Evolutionary conservation across 2,888 invertebrate species (phyloP).

Genomic region (Netelia inedita): DNA sequence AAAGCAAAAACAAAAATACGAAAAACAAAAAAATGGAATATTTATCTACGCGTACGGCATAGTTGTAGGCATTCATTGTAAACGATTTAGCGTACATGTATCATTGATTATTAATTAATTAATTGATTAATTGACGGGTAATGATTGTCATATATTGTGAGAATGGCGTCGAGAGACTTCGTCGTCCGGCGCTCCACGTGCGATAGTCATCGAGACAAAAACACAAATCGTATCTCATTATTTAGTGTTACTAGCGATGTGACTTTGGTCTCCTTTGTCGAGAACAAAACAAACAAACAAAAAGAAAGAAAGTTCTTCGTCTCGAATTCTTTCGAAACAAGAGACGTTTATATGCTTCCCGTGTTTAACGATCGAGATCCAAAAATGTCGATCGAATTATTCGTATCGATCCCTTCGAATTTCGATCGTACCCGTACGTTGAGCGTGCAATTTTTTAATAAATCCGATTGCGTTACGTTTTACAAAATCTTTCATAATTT

Average conservation of each 20-base stretch:
- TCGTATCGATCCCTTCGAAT: slow-evolving; percentile 21
- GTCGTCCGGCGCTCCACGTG: slow-evolving; percentile 23
- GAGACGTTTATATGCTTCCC: slow-evolving; percentile 19
- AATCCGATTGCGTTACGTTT: slow-evolving; percentile 60
- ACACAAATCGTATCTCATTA: slow-evolving; percentile 13
- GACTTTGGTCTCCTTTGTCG: slow-evolving; percentile 15
- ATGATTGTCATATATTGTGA: slow-evolving; percentile 15
- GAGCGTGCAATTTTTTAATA: slow-evolving; percentile 63
- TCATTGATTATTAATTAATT: slow-evolving; percentile 36
- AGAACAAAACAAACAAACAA: not conserved
- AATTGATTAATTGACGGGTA: slow-evolving; percentile 7
- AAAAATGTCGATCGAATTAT: not conserved
- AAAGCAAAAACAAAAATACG: slow-evolving; percentile 55
- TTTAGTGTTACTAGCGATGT: slow-evolving; percentile 16
- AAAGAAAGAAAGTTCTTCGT: not conserved
- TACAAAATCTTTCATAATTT: not conserved
- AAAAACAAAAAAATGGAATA: slow-evolving; percentile 41
- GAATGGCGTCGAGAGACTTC: slow-evolving; percentile 24
- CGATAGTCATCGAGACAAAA: slow-evolving; percentile 40
- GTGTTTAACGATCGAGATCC: slow-evolving; percentile 6
- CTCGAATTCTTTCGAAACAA: not conserved
- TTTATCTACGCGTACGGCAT: slow-evolving; percentile 76
- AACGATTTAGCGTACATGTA: slow-evolving; percentile 29
- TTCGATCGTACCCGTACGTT: slow-evolving; percentile 31
- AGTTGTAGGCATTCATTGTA: slow-evolving; percentile 44